Base-by-base conservation (phyloP, 2,113 vertebrate genomes). In the Cervus canadensis region DNA sequence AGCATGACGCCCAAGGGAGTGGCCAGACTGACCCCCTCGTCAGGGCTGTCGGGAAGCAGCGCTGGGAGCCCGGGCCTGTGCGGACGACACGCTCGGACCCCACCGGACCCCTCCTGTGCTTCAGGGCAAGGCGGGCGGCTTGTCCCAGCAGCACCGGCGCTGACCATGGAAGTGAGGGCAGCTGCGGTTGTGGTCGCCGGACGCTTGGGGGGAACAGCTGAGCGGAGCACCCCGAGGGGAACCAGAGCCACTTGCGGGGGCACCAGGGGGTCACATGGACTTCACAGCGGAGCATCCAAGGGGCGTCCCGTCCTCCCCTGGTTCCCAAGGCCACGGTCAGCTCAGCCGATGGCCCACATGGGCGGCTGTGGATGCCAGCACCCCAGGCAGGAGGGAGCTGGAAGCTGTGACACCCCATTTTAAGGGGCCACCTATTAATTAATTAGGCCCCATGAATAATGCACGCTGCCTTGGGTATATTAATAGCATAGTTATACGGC, bases 371-470 rank as follows among this genome's bases (percentile, higher is more conserved):
- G 81, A 16, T 0, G 2, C 86, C 95, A 14, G 30, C 0, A 11
- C 10, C 59, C 28, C 76, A 43, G 10, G 93, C 36, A 57, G 45
- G 56, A 13, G 64, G 82, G 43, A 95, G 74, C 74, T 33, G 56
- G 67, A 93, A 59, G 95, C 94, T 7, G 36, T 19, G 97, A 94
- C 87, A 6, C 96, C 81, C 79, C 57, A 45, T 36, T 74, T 96
- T 14, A 85, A 96, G 82, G 92, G 95, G 96, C 96, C 52, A 91
- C 97, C 97, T 92, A 94, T 98, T 98, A 98, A 98, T 98, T 98
- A 98, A 96, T 78, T 95, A 52, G 96, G 94, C 88, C 94, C 82
- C 71, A 97, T 98, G 98, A 98, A 98, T 98, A 98, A 98, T 97
- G 95, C 98, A 97, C 78, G 56, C 89, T 74, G 33, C 95, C 79